Base-by-base conservation (phyloP, 1,140 invertebrate species). In the Drosophila pandora region DNA sequence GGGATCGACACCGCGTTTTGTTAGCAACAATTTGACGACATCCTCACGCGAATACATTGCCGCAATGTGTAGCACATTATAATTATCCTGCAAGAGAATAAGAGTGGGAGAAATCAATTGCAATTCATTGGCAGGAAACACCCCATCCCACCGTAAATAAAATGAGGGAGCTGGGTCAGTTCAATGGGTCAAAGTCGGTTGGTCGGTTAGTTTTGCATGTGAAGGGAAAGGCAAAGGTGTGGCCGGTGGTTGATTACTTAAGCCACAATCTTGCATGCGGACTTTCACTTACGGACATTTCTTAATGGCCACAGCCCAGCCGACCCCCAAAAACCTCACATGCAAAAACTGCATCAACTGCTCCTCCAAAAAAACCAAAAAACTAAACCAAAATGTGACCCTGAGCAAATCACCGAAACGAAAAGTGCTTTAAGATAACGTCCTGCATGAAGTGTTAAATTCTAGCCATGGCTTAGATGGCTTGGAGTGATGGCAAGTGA, bases 21-120 rank as follows among this genome's bases (percentile, higher is more conserved):
- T 95, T 47, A 99, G 92, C 7, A 99, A 93, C 28, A 98, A 93
- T 90, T 98, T 97, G 88, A 99, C 96, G 54, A 98, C 97, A 91
- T 99, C 98, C 92, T 99, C 98, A 81, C 97, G 94, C 21, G 97
- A 97, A 92, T 97, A 96, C 94, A 97, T 96, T 28, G 97, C 96
- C 13, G 98, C 97, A 91, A 98, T 96, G 92, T 99, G 97, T 23
- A 99, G 93, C 25, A 96, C 96, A 93, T 98, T 98, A 92, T 96
- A 97, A 91, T 97, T 97, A 92, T 99, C 98, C 98, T 99, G 93
- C 64, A 90, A 78, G 48, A 56, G 39, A 50, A 63, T 39, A 50
- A 22, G 41, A 8, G 68, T 53, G 67, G 50, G 21, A 60, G 28
- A 79, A 87, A 79, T 87, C 83, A 87, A 87, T 87, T 79, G 76